Evolutionary conservation across 2,888 invertebrate species (phyloP), one percentile per base, ranked within the genome.

Genomic region (Luperina nickerlii): DNA sequence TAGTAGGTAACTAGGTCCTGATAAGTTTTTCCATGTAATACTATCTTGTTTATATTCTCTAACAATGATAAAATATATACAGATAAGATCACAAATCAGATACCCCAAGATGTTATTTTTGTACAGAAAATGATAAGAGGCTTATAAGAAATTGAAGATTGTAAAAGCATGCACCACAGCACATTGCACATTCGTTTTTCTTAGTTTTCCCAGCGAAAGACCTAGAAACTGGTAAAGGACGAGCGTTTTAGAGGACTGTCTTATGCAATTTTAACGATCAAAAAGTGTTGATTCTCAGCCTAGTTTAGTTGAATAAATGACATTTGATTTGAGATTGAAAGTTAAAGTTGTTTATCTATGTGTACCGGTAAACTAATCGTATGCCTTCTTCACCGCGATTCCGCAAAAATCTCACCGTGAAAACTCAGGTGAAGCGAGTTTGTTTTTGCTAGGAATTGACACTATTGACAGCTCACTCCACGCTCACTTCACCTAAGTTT

Each of bases 21-120:
- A 69, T 15, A 48, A 32, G 51, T 15, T 66, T 57, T 42, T 42
- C 42, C 63, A 57, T n/a, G 24, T 32, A 32, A 57, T 54, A 67
- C 32, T 20, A 82, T 66, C 27, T 54, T 76, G 27, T 68, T 54
- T 62, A 76, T 38, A 68, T 62, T 75, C 54, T 45, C 1, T 24
- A 38, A 63, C 32, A 70, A 45, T 70, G 32, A 54, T 45, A 45
- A 45, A 45, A 45, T 45, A 42, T 42, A 42, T 42, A 42, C 42
- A 45, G 45, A 45, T 45, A 45, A 45, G n/a, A 71, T 65, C 27
- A 48, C 27, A n/a, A 42, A 73, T 32, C 38, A 8, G 66, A 42
- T 57, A 70, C 2, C 20, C 0, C 1, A 42, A n/a, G 24, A 20
- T n/a, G 6, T 15, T 63, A 20, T 54, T 79, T 76, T 42, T 63